Evolutionary conservation across 2,797 vertebrate species (phyloP).

Genomic region (Scyliorhinus canicula): DNA sequence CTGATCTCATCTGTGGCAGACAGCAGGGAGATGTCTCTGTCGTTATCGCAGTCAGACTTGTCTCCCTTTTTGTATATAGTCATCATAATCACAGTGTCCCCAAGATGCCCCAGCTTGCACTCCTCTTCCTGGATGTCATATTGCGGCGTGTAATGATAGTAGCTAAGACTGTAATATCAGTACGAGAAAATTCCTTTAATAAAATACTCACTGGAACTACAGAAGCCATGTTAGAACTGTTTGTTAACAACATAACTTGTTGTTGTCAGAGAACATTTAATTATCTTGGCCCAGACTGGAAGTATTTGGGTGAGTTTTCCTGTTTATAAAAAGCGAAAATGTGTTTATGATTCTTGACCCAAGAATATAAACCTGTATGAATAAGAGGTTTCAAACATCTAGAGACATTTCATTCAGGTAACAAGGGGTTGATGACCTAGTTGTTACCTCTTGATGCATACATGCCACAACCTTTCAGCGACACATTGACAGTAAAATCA

Average conservation of each 20-base stretch:
- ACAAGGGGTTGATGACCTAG: neutral
- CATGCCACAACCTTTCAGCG: neutral
- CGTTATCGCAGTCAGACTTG: no score
- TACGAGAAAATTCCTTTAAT: neutral
- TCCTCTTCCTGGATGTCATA: neutral
- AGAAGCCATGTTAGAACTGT: neutral
- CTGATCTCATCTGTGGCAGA: neutral
- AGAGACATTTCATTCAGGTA: neutral
- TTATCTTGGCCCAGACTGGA: neutral
- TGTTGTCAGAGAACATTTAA: neutral
- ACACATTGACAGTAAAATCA: neutral
- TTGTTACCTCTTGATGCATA: neutral
- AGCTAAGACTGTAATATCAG: neutral
- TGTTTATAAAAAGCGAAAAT: neutral
- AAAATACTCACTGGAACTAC: neutral
- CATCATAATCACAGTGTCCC: neutral
- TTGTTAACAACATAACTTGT: neutral
- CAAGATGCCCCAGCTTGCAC: neutral
- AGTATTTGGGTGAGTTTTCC: neutral
- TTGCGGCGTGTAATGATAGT: neutral
- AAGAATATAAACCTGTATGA: neutral
- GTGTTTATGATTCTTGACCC: neutral
- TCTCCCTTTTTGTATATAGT: neutral
- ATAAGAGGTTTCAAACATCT: neutral
- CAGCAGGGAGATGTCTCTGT: neutral